Evolutionary conservation across 2,888 invertebrate species (phyloP).

Genomic region (Ditula angustiorana): DNA sequence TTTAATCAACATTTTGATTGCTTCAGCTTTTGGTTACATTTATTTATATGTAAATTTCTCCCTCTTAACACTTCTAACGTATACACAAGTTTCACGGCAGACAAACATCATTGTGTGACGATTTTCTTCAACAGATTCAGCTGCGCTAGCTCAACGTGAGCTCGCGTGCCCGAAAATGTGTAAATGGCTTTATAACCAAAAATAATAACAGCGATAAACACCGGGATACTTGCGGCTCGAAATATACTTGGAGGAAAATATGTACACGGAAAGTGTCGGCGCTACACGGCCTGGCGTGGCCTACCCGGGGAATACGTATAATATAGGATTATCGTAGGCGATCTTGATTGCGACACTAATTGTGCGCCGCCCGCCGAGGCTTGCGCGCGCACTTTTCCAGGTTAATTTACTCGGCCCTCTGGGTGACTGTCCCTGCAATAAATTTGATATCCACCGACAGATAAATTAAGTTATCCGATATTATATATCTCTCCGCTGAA

Average conservation of each 20-base stretch:
- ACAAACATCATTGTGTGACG: neutral
- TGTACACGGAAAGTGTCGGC: constrained; percentile 27
- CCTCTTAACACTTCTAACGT: neutral
- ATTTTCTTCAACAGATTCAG: neutral
- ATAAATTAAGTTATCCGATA: constrained; percentile 59
- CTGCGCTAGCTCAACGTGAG: neutral
- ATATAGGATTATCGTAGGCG: constrained; percentile 60
- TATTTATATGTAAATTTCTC: constrained; percentile 3
- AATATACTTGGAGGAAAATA: constrained; percentile 29
- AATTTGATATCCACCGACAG: constrained; percentile 47
- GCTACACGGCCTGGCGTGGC: constrained; percentile 24
- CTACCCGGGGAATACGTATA: constrained; percentile 55
- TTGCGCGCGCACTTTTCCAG: constrained; percentile 51
- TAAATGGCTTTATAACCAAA: constrained; percentile 32
- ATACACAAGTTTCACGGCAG: neutral
- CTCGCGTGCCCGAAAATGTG: constrained; percentile 35
- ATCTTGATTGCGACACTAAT: constrained; percentile 72
- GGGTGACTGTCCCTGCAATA: constrained; percentile 42
- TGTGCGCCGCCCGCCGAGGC: constrained; percentile 50
- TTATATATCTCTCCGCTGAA: constrained; percentile 55
- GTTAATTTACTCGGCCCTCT: constrained; percentile 48
- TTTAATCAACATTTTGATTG: constrained; percentile 33
- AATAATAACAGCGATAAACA: constrained; percentile 30
- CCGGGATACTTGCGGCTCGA: constrained; percentile 2
- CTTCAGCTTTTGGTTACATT: constrained; percentile 14